Evolutionary conservation across 2,888 invertebrate genomes (phyloP).

Genomic region (Agapetus fuscipes): DNA sequence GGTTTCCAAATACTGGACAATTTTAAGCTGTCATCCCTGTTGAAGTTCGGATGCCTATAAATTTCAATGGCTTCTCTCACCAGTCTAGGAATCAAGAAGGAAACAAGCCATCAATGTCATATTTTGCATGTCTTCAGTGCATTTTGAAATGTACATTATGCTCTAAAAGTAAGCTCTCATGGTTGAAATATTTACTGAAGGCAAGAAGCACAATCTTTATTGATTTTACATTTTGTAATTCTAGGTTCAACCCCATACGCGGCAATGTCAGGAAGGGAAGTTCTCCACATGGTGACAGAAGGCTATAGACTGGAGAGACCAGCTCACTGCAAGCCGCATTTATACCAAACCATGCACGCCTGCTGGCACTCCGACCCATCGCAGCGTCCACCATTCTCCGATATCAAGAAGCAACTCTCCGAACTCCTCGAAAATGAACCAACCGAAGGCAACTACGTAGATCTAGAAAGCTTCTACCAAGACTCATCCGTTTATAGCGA

Average conservation of each 20-base stretch:
- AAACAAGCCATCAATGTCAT: no score
- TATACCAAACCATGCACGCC: constrained; percentile 42
- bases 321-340: constrained; percentile 60
- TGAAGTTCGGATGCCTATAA: no score
- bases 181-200: no score
- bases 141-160: no score
- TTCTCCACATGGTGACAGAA: constrained; percentile 68
- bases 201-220: no score
- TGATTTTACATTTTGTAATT: no score
- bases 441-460: constrained; percentile 56
- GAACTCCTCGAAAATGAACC: constrained; percentile 51
- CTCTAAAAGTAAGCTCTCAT: no score
- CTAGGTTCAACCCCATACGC: constrained; percentile 78
- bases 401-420: constrained; percentile 48
- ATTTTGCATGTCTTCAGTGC: no score
- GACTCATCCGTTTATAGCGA: constrained; percentile 50
- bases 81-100: no score
- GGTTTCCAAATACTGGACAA: no score
- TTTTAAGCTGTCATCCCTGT: no score
- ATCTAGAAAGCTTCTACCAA: constrained; percentile 56
- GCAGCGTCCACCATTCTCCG: constrained; percentile 61
- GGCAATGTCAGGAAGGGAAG: constrained; percentile 74
- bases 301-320: constrained; percentile 72
- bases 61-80: no score
- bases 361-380: constrained; percentile 61